These are phyloP conservation scores for Tenthredo mesomela DNA, from an alignment of 2,888 invertebrate genomes.

Conservation along the genomic window DNA sequence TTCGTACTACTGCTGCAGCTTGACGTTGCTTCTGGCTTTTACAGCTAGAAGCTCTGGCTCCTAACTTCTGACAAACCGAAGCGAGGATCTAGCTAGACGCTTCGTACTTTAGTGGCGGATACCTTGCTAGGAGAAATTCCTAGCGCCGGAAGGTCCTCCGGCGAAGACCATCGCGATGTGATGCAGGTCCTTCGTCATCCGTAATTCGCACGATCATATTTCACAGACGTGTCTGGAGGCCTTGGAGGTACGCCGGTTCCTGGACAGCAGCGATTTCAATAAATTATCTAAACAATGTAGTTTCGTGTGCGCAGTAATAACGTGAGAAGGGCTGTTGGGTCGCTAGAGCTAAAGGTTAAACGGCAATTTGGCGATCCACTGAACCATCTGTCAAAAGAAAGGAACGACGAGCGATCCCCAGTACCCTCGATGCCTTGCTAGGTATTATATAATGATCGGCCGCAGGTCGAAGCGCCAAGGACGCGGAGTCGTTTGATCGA, in stretches of 20 bases:
- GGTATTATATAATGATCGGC: conserved; percentile 59
- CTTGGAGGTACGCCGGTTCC: conserved; percentile 26
- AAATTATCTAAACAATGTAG: conserved; percentile 68
- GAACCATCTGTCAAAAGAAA: conserved; percentile 72
- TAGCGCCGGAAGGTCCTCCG: conserved; percentile 32
- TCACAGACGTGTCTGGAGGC: conserved; percentile 60
- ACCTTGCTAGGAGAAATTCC: conserved; percentile 34
- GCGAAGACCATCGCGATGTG: conserved; percentile 42
- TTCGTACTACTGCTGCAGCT: neutral
- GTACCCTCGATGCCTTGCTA: conserved; percentile 42
- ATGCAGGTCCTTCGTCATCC: conserved; percentile 53
- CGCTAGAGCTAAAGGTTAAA: conserved; percentile 63
- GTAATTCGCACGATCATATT: conserved; percentile 68
- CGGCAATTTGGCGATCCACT: conserved; percentile 71
- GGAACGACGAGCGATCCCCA: conserved; percentile 21
- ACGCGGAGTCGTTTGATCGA: conserved; percentile 64
- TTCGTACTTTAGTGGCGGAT: conserved; percentile 38
- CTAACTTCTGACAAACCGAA: conserved; percentile 39
- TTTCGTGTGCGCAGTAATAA: conserved; percentile 51
- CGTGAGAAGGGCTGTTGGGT: conserved; percentile 56
- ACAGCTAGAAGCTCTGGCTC: neutral
- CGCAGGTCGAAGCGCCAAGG: conserved; percentile 60
- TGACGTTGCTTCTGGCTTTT: conserved; percentile 4
- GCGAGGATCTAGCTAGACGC: conserved; percentile 8
- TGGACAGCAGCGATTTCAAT: conserved; percentile 68